Conservation (phyloP, 2,888 invertebrate species). For the Schizaphis graminum region DNA sequence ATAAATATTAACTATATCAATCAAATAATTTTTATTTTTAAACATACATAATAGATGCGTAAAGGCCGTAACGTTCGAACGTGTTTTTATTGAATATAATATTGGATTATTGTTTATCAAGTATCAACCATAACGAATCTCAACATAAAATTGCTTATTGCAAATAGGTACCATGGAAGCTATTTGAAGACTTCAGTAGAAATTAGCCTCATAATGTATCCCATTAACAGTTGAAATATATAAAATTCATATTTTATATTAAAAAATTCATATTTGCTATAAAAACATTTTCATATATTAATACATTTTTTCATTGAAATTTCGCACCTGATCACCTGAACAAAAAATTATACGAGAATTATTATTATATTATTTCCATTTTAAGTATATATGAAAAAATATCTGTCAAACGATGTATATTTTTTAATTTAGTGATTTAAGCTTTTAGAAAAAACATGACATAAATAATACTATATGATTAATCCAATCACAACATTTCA, state of each 20-base stretch:
- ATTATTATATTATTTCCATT: not conserved
- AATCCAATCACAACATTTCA: not conserved
- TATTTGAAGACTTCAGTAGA: not conserved
- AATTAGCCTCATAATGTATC: not conserved
- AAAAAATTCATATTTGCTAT: not conserved
- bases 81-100: not conserved
- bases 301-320: not conserved
- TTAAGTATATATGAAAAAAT: conserved; percentile 1
- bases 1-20: not conserved
- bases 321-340: not conserved
- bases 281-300: not conserved
- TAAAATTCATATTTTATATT: not conserved
- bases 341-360: not conserved
- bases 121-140: not conserved
- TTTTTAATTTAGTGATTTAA: not conserved
- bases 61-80: not conserved
- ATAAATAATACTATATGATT: not conserved
- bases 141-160: not conserved
- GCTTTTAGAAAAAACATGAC: not conserved
- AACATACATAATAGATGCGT: not conserved
- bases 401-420: not conserved
- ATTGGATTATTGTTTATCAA: not conserved
- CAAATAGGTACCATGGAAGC: not conserved
- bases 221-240: not conserved
- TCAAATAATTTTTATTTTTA: not conserved